Percentiles rank a stretch among this genome's conserved stretches.
Evolutionary conservation across 2,797 vertebrate genomes (phyloP).

Genomic region (Diplodus puntazzo): DNA sequence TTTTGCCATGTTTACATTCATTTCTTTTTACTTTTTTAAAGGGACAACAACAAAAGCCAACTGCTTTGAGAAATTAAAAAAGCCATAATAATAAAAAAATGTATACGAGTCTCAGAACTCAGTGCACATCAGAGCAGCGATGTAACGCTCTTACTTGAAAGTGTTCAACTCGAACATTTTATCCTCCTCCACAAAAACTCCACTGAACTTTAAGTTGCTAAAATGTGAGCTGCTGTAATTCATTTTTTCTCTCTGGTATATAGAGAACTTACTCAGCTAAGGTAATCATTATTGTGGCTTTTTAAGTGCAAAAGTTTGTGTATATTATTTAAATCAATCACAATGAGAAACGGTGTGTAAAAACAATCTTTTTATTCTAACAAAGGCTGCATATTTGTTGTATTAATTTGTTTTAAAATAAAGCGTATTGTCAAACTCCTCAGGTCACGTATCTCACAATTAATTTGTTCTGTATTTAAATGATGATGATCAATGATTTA

Average conservation of each 20-base stretch:
- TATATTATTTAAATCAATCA: slow-evolving; percentile 3
- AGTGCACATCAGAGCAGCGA: not conserved
- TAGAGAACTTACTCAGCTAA: not conserved
- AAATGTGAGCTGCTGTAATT: slow-evolving; percentile 19
- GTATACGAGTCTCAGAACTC: slow-evolving; percentile 3
- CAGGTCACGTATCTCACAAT: not conserved
- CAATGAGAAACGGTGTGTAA: not conserved
- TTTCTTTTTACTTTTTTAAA: not conserved
- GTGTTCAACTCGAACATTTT: not conserved
- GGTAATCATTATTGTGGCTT: not conserved
- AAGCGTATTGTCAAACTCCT: slow-evolving; percentile 6
- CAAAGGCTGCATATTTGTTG: slow-evolving; percentile 33
- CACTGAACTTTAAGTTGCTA: not conserved
- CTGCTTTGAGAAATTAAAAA: not conserved
- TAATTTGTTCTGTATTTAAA: not conserved
- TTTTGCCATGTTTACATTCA: not conserved
- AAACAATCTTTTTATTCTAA: slow-evolving; percentile 21
- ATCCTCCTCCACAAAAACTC: not conserved
- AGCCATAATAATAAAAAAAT: not conserved
- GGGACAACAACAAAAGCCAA: not conserved
- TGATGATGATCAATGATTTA: not conserved
- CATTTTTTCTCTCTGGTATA: slow-evolving; percentile 19
- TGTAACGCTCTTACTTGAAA: not conserved
- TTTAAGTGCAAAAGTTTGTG: slow-evolving; percentile 17
- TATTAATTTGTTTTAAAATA: slow-evolving; percentile 31